Percentiles rank a stretch among this genome's conserved stretches.
These are phyloP conservation scores for Lepidonotus clava DNA, from an alignment of 2,888 invertebrate species.

Conservation along the genomic window DNA sequence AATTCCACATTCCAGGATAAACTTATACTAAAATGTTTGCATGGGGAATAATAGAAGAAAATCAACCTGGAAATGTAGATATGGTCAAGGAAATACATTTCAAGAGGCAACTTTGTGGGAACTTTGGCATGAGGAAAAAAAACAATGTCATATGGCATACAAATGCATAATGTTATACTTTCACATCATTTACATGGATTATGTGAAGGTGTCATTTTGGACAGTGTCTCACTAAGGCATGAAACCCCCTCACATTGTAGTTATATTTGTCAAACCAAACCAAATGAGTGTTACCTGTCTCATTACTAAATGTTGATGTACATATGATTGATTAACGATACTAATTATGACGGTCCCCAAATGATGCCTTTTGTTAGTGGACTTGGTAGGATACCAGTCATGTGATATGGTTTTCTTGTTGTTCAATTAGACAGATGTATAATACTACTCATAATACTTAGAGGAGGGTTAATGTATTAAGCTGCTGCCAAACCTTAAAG, in stretches of 20 bases:
- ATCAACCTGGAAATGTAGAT: neutral
- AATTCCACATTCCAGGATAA: neutral
- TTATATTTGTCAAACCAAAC: no score
- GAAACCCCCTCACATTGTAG: no score
- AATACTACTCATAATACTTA: neutral
- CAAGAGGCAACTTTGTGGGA: no score
- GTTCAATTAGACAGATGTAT: neutral
- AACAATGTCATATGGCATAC: no score
- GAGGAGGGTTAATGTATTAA: neutral
- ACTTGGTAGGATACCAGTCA: slow-evolving; percentile 24
- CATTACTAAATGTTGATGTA: no score
- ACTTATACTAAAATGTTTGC: neutral
- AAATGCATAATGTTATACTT: no score
- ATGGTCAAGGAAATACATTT: neutral
- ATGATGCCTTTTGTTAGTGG: slow-evolving; percentile 40
- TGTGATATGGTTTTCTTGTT: slow-evolving; percentile 47
- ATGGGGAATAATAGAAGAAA: neutral
- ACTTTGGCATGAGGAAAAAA: no score
- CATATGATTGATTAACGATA: no score
- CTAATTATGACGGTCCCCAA: neutral
- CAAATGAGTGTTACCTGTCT: no score
- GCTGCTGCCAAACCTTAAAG: slow-evolving; percentile 40
- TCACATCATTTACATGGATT: no score
- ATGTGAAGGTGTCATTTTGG: no score
- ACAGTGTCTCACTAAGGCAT: no score